These are phyloP conservation scores for Aspidiotus destructor DNA, from an alignment of 2,888 invertebrate species.

Conservation along the genomic window DNA sequence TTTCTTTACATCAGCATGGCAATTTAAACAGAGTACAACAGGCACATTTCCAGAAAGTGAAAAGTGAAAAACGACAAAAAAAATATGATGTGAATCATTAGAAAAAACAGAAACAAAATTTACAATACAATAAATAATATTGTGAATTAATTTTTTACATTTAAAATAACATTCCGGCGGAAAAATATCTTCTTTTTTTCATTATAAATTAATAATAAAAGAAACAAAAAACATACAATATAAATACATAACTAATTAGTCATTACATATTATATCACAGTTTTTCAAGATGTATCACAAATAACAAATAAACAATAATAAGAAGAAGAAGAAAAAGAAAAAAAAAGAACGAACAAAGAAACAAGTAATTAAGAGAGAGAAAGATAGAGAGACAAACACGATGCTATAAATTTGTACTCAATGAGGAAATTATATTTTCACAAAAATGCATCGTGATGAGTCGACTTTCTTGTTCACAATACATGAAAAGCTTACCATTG, in stretches of 20 bases:
- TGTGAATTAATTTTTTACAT: too few species aligned
- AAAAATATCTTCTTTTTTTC: too few species aligned
- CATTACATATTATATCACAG: constrained; percentile 10
- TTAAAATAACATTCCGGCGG: too few species aligned
- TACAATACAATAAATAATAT: neutral
- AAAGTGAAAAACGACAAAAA: neutral
- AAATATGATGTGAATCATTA: neutral
- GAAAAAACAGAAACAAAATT: too few species aligned
- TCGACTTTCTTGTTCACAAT: too few species aligned
- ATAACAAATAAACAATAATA: constrained; percentile 8
- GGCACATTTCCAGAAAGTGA: too few species aligned
- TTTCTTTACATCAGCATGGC: too few species aligned
- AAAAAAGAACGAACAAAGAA: neutral
- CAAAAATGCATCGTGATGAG: too few species aligned
- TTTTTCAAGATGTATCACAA: constrained; percentile 15
- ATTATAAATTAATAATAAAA: neutral
- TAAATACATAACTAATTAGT: neutral
- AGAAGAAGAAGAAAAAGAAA: neutral
- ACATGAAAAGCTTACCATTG: too few species aligned
- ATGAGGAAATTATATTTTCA: too few species aligned
- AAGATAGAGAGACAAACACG: neutral
- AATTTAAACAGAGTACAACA: too few species aligned
- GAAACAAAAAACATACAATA: neutral
- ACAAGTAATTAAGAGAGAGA: constrained; percentile 1
- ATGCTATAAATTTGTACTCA: too few species aligned